Evolutionary conservation across 2,888 invertebrate species (phyloP).

Genomic region (Amitus sp.): DNA sequence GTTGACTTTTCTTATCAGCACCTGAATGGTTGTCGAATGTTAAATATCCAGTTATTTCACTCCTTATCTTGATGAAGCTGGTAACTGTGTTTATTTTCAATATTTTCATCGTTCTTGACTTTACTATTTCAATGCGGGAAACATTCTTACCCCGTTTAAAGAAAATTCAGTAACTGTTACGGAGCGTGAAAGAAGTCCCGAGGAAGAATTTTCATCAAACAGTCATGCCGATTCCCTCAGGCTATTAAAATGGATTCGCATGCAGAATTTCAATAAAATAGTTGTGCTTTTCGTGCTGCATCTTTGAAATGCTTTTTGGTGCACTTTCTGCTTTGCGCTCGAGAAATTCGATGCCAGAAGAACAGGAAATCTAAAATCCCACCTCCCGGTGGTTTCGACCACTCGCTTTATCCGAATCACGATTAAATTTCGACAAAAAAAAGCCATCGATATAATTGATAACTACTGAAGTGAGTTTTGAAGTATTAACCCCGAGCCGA

Average conservation of each 20-base stretch:
- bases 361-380: constrained; percentile 3
- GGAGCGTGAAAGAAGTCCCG: constrained; percentile 1
- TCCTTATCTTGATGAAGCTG: neutral
- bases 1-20: no score
- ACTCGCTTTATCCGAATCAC: neutral
- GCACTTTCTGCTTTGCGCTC: constrained; percentile 38
- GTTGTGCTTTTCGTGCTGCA: constrained; percentile 41
- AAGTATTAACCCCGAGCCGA: no score
- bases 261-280: constrained; percentile 49
- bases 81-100: no score
- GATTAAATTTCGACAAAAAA: neutral
- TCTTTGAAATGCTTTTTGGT: constrained; percentile 42
- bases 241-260: constrained; percentile 44
- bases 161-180: constrained; percentile 1
- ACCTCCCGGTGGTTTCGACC: neutral
- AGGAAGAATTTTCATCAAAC: constrained; percentile 8
- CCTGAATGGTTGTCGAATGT: no score
- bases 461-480: no score
- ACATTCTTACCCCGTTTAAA: neutral
- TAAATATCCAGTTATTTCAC: no score
- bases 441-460: no score
- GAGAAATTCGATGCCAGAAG: no score
- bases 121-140: no score
- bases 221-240: constrained; percentile 19
- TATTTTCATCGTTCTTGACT: no score